A percentile compares a stretch with the other conserved stretches of the same genome.
phyloP scores from a whole-genome alignment of 2,888 invertebrate species.

The Platycheirus albimanus region DNA sequence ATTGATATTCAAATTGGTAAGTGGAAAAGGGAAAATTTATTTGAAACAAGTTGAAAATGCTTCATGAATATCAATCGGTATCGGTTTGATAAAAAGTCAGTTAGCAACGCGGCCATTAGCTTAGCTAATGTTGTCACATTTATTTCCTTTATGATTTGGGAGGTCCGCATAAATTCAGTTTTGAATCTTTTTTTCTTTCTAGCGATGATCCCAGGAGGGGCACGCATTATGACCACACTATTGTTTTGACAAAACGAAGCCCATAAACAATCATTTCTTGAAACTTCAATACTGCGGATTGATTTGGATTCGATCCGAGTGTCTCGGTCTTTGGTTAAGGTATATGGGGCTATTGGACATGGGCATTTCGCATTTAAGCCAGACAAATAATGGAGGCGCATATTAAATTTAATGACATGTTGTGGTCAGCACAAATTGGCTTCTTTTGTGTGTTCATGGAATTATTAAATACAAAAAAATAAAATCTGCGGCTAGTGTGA shows the following conservation, averaged over 20 bases:
- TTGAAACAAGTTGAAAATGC: constrained; percentile 5
- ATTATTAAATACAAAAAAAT: constrained; percentile 42
- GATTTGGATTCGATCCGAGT: constrained; percentile 43
- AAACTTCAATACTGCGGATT: not conserved
- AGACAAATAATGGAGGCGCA: constrained; percentile 66
- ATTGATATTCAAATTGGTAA: constrained; percentile 21
- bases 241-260: constrained; percentile 48
- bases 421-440: constrained; percentile 59
- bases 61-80: not conserved
- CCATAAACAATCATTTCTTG: not conserved
- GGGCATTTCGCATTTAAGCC: constrained; percentile 35
- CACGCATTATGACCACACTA: constrained; percentile 50
- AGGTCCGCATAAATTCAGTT: not conserved
- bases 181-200: constrained; percentile 5
- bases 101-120: constrained; percentile 10
- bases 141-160: constrained; percentile 29
- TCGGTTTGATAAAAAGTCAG: not conserved
- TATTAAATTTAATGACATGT: constrained; percentile 70
- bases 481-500: constrained; percentile 32
- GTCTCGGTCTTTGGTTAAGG: constrained; percentile 3
- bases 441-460: constrained; percentile 46
- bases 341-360: not conserved
- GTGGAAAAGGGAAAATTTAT: not conserved
- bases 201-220: not conserved
- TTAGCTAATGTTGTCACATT: constrained; percentile 47